A percentile compares a stretch with the other conserved stretches of the same genome.
Evolutionary conservation across 2,888 invertebrate genomes (phyloP).

Genomic region (Parnassius mnemosyne): DNA sequence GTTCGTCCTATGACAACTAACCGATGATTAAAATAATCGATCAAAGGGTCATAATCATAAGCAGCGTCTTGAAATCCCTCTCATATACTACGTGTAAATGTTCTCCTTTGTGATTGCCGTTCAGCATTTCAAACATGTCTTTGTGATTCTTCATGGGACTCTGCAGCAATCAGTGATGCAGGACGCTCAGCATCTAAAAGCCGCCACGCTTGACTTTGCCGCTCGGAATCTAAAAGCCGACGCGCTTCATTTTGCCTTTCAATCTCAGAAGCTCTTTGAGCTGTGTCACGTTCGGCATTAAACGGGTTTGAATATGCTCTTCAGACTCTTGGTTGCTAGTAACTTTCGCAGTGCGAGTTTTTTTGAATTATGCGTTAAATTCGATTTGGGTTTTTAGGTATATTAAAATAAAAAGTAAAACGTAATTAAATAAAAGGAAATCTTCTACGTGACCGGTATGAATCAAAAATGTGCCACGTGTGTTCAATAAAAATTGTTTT

Average conservation of each 20-base stretch:
- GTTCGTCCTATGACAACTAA: slow-evolving; percentile 18
- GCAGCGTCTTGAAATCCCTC: slow-evolving; percentile 28
- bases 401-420: too few species aligned
- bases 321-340: too few species aligned
- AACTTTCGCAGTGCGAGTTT: too few species aligned
- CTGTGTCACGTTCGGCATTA: not conserved
- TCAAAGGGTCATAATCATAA: too few species aligned
- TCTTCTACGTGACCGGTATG: too few species aligned
- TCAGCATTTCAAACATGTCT: slow-evolving; percentile 16
- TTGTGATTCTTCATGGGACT: slow-evolving; percentile 20
- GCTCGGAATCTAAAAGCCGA: not conserved
- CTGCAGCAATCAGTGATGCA: slow-evolving; percentile 9
- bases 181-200: not conserved
- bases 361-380: too few species aligned
- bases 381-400: too few species aligned
- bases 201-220: not conserved
- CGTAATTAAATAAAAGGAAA: too few species aligned
- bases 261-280: not conserved
- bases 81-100: not conserved
- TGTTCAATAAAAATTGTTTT: too few species aligned
- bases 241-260: not conserved
- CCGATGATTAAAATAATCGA: slow-evolving; percentile 25
- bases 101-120: not conserved
- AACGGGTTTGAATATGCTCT: not conserved
- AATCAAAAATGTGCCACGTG: too few species aligned